phyloP scores from a whole-genome alignment of 2,797 vertebrate species.

The Acrossocheilus fasciatus region DNA sequence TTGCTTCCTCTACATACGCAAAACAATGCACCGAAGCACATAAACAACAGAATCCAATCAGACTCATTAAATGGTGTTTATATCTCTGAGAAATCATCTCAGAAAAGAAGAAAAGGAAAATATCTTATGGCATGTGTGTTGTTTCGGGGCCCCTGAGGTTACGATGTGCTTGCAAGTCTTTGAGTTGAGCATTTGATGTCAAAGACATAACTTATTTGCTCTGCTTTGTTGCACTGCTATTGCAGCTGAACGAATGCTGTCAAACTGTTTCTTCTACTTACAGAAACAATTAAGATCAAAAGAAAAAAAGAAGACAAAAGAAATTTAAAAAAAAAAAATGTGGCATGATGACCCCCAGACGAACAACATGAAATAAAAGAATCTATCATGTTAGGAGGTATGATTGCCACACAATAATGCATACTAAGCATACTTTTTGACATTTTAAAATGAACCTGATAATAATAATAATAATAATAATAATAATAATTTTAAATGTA shows the following conservation, averaged over 20 bases:
- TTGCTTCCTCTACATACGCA: conserved; percentile 24
- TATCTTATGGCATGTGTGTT: background rate
- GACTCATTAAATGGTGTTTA: conserved; percentile 12
- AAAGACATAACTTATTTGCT: conserved; percentile 1
- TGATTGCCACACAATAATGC: conserved; percentile 18
- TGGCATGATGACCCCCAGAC: conserved; percentile 24
- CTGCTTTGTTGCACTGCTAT: conserved; percentile 18
- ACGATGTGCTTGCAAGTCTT: background rate
- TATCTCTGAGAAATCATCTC: background rate
- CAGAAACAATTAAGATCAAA: conserved; percentile 34
- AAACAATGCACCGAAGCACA: conserved; percentile 31
- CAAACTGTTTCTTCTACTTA: conserved; percentile 12
- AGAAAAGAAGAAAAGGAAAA: conserved; percentile 5
- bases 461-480: background rate
- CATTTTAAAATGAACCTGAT: background rate
- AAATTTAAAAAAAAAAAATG: background rate
- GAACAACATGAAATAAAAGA: background rate
- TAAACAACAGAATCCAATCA: conserved; percentile 15
- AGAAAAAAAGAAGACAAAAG: background rate
- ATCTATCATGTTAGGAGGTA: conserved; percentile 20
- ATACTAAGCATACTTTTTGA: background rate
- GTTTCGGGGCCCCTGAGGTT: background rate
- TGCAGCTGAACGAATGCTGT: conserved; percentile 20
- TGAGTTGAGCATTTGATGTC: conserved; percentile 13
- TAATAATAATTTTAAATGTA: background rate